These are phyloP conservation scores for Callinectes sapidus DNA, from an alignment of 2,888 invertebrate genomes.

Conservation along the genomic window DNA sequence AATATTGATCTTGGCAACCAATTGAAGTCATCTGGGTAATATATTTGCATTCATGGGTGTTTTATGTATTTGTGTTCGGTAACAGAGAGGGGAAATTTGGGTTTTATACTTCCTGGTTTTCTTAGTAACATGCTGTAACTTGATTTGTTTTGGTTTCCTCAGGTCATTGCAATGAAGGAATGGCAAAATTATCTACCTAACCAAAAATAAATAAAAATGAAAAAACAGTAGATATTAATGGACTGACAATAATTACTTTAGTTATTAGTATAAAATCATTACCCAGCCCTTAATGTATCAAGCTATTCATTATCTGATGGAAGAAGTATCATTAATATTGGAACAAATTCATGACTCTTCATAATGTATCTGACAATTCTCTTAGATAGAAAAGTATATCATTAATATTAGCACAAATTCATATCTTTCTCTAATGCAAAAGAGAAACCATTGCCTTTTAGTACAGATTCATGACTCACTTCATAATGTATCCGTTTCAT, in stretches of 20 bases:
- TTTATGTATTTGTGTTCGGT: neutral
- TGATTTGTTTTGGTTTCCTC: neutral
- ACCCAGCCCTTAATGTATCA: neutral
- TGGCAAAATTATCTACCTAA: neutral
- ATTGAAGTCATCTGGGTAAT: neutral
- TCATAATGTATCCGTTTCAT: neutral
- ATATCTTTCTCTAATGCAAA: neutral
- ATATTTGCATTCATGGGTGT: neutral
- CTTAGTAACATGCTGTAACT: neutral
- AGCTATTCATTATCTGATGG: too few relatives aligned
- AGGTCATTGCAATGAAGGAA: neutral
- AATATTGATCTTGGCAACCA: neutral
- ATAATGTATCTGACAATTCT: neutral
- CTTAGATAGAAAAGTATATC: neutral
- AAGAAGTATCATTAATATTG: neutral
- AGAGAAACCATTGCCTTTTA: neutral
- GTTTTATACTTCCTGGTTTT: neutral
- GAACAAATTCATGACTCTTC: neutral
- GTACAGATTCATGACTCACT: neutral
- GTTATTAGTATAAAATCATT: neutral
- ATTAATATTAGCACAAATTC: neutral
- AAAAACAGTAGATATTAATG: neutral
- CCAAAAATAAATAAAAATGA: neutral
- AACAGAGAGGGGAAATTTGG: neutral
- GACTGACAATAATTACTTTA: neutral